Conservation (phyloP, 2,797 vertebrate genomes). For the Brotula barbata region DNA sequence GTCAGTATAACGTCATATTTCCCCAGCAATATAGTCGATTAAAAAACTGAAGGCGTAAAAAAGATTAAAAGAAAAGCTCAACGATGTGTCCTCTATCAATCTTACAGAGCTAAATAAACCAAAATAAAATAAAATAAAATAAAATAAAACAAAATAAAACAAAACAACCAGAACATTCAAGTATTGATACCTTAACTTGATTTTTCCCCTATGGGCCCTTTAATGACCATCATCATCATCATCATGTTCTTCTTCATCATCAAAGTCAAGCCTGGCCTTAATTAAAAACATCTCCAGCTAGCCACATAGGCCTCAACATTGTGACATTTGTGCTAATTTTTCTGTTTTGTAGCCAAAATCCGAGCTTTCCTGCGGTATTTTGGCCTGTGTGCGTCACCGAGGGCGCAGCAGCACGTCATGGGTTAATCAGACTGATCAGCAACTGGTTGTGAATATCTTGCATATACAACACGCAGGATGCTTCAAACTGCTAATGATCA, state of each 20-base stretch:
- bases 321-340: not conserved
- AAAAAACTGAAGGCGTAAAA: too few relatives aligned
- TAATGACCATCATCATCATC: conserved; percentile 27
- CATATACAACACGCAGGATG: conserved; percentile 2
- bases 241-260: conserved; percentile 39
- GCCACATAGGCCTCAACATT: conserved; percentile 25
- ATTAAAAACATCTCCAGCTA: conserved; percentile 8
- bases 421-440: conserved; percentile 45
- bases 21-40: too few relatives aligned
- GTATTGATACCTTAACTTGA: too few relatives aligned
- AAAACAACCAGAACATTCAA: too few relatives aligned
- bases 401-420: conserved; percentile 30
- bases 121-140: too few relatives aligned
- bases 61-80: too few relatives aligned
- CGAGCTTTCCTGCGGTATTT: too few relatives aligned
- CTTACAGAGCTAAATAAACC: too few relatives aligned
- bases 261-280: conserved; percentile 46
- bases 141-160: too few relatives aligned
- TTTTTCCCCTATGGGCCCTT: conserved; percentile 29
- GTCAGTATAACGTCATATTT: too few relatives aligned
- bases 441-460: conserved; percentile 28
- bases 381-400: not conserved
- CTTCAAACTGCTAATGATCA: conserved; percentile 12
- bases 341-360: conserved; percentile 2
- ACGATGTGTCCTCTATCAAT: too few relatives aligned